Evolutionary conservation across 1,140 invertebrate genomes (phyloP), one percentile per base, ranked within the genome.

Genomic region (Habropoda laboriosa): DNA sequence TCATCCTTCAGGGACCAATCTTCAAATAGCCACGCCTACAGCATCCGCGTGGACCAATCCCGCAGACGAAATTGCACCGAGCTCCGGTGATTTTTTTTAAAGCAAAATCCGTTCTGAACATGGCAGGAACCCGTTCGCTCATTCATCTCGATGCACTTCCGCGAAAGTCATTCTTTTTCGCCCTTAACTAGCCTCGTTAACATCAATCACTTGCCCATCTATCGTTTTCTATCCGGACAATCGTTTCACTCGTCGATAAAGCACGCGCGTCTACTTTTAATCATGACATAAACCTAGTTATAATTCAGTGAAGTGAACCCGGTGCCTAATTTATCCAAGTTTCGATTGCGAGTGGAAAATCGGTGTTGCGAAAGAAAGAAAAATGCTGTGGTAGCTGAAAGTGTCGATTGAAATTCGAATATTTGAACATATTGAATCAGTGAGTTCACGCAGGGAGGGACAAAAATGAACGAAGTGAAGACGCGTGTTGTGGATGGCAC

Each of bases 21-120:
- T 87, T 86, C 53, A 71, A 5, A n/a, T 63, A 75, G 88, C 75
- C 81, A 88, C 88, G 89, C 90, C 91, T 88, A 87, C 87, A 24
- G 27, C 72, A 67, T 78, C 73, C 74, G 73, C 53, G 49, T 61
- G 73, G 63, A 75, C 90, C 89, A 90, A 91, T 91, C 82, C 63
- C n/a, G 60, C 77, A 51, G 53, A 66, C 73, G 70, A 82, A 83
- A 78, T 87, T 79, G 81, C 85, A 78, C 45, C 63, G 27, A 42
- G 73, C 73, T 84, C 47, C 10, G 68, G 51, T 57, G 51, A 79
- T 79, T 61, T 81, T 87, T 86, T 83, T 84, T 24, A 80, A 40
- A 78, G 71, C 27, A 77, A 86, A 87, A 88, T 88, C 86, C 76
- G 27, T 53, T 40, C 75, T 76, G 60, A 68, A 79, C 73, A 81